phyloP scores from a whole-genome alignment of 1,140 invertebrate genomes.

The Saccostrea echinata region DNA sequence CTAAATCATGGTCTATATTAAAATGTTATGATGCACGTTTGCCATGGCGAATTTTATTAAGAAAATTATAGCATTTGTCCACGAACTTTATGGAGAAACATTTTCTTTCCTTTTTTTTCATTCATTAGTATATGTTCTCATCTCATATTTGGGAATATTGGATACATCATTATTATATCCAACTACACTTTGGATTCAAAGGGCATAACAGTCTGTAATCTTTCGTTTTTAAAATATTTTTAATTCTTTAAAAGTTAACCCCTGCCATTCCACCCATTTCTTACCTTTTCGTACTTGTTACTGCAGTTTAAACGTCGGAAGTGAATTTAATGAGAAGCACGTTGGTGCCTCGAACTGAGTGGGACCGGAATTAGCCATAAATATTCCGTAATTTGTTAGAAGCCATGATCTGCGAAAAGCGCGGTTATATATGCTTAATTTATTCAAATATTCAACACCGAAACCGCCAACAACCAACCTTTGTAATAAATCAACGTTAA shows the following conservation, averaged over 20 bases:
- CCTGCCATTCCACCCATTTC: background rate
- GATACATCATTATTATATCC: too few species aligned
- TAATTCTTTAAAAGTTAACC: background rate
- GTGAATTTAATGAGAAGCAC: slow-evolving; percentile 17
- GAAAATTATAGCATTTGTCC: too few species aligned
- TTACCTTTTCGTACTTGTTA: slow-evolving; percentile 37
- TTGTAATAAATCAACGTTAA: slow-evolving; percentile 4
- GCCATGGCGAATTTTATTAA: too few species aligned
- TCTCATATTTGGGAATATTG: too few species aligned
- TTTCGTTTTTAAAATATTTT: background rate
- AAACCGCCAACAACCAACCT: slow-evolving; percentile 20
- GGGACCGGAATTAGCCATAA: slow-evolving; percentile 10
- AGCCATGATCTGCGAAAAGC: slow-evolving; percentile 26
- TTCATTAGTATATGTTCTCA: too few species aligned
- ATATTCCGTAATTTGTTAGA: slow-evolving; percentile 29
- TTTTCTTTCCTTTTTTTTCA: too few species aligned
- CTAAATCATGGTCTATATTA: too few species aligned
- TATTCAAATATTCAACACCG: slow-evolving; percentile 27
- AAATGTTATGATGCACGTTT: too few species aligned
- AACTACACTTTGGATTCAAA: too few species aligned
- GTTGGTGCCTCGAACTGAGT: background rate
- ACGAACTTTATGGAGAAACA: too few species aligned
- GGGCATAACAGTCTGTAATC: too few species aligned
- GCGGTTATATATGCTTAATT: slow-evolving; percentile 28
- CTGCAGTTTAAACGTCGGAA: slow-evolving; percentile 1